Conservation (phyloP, 1,140 invertebrate genomes). For the Brachystomella parvula region DNA sequence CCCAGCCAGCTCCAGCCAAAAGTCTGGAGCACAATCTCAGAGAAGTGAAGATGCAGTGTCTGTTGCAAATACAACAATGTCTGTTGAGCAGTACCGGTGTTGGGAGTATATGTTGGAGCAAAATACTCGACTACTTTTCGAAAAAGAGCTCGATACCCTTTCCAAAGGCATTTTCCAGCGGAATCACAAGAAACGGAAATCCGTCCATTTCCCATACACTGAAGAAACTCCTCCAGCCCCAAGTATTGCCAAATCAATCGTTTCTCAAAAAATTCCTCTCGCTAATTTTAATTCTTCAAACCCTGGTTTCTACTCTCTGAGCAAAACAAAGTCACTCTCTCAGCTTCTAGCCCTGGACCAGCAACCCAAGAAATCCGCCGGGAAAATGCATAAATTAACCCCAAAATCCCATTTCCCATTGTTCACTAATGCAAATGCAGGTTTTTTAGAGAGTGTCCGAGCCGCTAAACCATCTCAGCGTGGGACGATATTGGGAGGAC, state of each 20-base stretch:
- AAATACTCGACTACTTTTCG: conserved; percentile 77
- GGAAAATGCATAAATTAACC: conserved; percentile 2
- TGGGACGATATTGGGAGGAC: conserved; percentile 52
- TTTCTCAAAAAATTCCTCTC: too few species aligned
- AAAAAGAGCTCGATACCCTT: conserved; percentile 75
- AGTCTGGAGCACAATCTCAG: conserved; percentile 14
- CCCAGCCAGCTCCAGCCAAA: too few species aligned
- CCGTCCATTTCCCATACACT: conserved; percentile 37
- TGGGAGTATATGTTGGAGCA: conserved; percentile 90
- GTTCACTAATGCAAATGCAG: conserved; percentile 22
- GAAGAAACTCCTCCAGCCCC: neutral
- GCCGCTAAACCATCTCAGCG: neutral
- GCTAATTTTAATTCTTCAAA: neutral
- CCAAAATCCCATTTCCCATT: conserved; percentile 21
- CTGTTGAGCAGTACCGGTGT: conserved; percentile 79
- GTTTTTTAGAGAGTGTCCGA: conserved; percentile 26
- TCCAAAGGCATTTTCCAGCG: conserved; percentile 43
- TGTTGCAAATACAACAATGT: conserved; percentile 50
- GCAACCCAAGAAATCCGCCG: neutral
- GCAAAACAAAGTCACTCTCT: conserved; percentile 34
- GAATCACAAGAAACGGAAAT: conserved; percentile 36
- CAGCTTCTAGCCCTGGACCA: conserved; percentile 23
- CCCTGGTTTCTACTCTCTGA: conserved; percentile 36
- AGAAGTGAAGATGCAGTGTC: conserved; percentile 48
- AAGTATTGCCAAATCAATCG: neutral